These are phyloP conservation scores for Bubo scandiacus DNA, from an alignment of 2,113 vertebrate genomes.

Conservation along the genomic window DNA sequence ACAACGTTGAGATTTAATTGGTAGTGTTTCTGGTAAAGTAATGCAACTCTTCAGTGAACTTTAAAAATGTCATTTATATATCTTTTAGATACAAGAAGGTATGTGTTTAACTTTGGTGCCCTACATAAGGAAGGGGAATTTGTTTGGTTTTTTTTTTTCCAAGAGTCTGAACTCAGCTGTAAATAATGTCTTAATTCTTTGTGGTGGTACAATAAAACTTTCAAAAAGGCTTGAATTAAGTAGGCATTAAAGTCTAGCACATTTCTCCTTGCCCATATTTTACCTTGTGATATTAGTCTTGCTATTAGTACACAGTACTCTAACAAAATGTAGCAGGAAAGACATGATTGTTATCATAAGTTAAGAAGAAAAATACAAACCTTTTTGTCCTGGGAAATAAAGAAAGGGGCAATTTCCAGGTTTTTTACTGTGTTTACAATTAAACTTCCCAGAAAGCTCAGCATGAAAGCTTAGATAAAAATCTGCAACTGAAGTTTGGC, in stretches of 20 bases:
- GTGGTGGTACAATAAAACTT: not conserved
- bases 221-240: not conserved
- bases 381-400: not conserved
- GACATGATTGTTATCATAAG: not conserved
- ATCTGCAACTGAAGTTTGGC: not conserved
- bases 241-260: not conserved
- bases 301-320: rapidly evolving
- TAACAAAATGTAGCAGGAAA: not conserved
- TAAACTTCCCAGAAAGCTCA: not conserved
- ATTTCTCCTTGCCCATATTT: not conserved
- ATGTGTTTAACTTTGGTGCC: not conserved
- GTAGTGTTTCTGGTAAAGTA: not conserved
- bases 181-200: not conserved
- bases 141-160: too few relatives aligned
- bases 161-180: not conserved
- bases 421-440: not conserved
- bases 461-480: not conserved
- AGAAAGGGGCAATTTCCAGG: slow-evolving; percentile 28
- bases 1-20: not conserved
- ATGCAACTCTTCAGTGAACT: not conserved
- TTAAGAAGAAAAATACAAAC: not conserved
- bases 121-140: not conserved
- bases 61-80: not conserved
- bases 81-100: not conserved
- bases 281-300: not conserved